Percentiles rank a stretch among this genome's conserved stretches.
Conservation (phyloP, 2,113 vertebrate genomes). For the Mus spicilegus region DNA sequence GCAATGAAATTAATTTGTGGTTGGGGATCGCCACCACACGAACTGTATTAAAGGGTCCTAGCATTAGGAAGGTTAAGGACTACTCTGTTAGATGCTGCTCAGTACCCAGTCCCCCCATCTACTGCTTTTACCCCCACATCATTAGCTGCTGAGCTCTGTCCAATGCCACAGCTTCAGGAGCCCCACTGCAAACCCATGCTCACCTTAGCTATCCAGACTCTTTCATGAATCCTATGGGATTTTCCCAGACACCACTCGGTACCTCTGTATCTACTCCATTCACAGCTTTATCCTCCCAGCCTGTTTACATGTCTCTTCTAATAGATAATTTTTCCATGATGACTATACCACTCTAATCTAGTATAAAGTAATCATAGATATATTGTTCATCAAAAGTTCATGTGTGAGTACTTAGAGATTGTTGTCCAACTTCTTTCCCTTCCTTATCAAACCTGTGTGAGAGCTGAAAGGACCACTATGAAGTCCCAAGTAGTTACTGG, state of each 20-base stretch:
- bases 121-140: not conserved
- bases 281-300: not conserved
- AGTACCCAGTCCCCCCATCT: not conserved
- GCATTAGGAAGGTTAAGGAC: not conserved
- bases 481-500: not conserved
- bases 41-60: not conserved
- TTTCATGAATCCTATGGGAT: not conserved
- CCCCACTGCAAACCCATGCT: not conserved
- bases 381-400: slow-evolving; percentile 24
- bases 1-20: not conserved
- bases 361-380: not conserved
- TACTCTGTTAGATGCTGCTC: not conserved
- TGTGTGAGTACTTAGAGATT: not conserved
- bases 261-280: not conserved
- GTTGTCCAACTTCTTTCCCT: not conserved
- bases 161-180: not conserved
- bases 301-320: not conserved
- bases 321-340: not conserved
- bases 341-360: not conserved
- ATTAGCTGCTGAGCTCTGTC: not conserved
- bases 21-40: not conserved
- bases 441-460: not conserved
- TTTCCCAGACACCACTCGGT: not conserved
- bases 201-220: not conserved
- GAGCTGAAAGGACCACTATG: not conserved